Base-by-base conservation (phyloP, 2,888 invertebrate genomes). In the Ditylenchus weischeri region DNA sequence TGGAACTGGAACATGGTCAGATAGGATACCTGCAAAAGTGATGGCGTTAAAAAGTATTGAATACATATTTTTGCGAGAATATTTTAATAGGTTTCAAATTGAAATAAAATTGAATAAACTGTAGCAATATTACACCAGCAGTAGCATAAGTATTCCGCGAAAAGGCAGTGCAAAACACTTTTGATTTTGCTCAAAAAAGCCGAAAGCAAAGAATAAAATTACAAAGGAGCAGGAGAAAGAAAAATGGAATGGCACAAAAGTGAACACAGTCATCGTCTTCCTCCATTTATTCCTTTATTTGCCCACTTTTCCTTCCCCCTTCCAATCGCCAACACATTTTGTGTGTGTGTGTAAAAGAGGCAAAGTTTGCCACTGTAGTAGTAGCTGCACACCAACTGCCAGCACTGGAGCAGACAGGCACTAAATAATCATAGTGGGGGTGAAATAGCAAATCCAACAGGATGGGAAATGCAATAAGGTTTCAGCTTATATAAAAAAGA, bases 1-100 rank as follows among this genome's bases (percentile, higher is more conserved):
- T 69, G 68, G 62, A 75, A 75, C 48, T 75, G 66, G 66, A 66
- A 72, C 75, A 77, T 72, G 54, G 38, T 70, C 47, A 6, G 43
- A 5, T 47, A 50, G 43, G 11, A 15, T 43, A 43, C 3, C 43
- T 43, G 29, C 5, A 29, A 29, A 43, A 43, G 54, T 54, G 11
- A 11, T 21, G 2, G 10, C 29, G 3, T 15, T 13, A 43, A 13
- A 6, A 13, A 43, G 2, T 6, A 43, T 43, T 43, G 8, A 43
- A 43, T 43, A 13, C 13, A 2, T 6, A 6, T 43, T 43, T 15
- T 43, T 43, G 8, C 8, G 8, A 43, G 2, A 43, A 43, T 43
- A 1, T 43, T 10, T 1, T 43, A 15, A 43, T 8, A 6, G 2
- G 29, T 43, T 3, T 15, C 8, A 13, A 43, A 43, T 13, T 8